Percentiles rank a stretch among this genome's conserved stretches.
phyloP scores from a whole-genome alignment of 2,113 vertebrate species.

The Corvus hawaiiensis region DNA sequence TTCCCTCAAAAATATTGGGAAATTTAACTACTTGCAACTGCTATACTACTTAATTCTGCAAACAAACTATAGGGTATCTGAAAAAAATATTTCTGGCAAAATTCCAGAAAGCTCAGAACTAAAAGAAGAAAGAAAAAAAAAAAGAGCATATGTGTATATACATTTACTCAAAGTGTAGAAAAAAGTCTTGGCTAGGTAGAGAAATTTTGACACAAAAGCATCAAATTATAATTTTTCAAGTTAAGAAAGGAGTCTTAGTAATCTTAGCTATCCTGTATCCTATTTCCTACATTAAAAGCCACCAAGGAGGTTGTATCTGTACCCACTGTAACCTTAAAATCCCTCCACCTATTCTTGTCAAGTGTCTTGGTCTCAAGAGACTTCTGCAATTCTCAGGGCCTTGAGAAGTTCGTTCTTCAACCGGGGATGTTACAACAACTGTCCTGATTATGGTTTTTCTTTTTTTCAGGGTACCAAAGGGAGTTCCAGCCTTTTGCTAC shows the following conservation, averaged over 20 bases:
- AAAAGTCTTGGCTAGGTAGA: not conserved
- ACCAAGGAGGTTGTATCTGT: not conserved
- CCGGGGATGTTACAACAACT: not conserved
- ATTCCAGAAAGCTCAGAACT: not conserved
- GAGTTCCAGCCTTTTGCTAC: not conserved
- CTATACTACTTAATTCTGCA: not conserved
- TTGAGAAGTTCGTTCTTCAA: not conserved
- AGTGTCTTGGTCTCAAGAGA: not conserved
- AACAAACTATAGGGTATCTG: not conserved
- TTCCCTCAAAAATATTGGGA: not conserved
- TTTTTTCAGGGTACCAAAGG: not conserved
- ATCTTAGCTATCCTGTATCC: not conserved
- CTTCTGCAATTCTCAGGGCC: not conserved
- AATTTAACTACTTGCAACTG: not conserved
- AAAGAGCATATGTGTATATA: accelerated
- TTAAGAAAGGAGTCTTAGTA: not conserved
- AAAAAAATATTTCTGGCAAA: not conserved
- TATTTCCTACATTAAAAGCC: not conserved
- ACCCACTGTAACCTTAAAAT: not conserved
- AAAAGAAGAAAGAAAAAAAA: not conserved
- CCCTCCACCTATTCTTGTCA: not conserved
- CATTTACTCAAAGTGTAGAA: not conserved
- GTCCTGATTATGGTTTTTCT: not conserved
- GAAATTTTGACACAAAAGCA: not conserved
- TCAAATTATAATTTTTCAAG: not conserved